Base-by-base conservation (phyloP, 2,888 invertebrate species). In the Dermolepida albohirtum region DNA sequence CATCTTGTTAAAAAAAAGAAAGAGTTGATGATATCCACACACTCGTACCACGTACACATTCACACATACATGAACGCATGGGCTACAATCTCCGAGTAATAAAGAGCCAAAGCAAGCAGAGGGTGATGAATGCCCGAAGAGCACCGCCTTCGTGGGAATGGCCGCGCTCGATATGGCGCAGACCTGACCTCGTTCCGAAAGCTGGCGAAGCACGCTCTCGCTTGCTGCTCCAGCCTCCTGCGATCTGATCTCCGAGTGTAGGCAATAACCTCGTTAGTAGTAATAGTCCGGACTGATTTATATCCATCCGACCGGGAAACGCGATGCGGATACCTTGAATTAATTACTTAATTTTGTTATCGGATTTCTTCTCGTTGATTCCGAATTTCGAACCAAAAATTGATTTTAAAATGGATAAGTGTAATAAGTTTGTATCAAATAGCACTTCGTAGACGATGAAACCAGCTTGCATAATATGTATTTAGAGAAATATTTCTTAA, bases 131-230 rank as follows among this genome's bases (percentile, higher is more conserved):
- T 73, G 72, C 70, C 70, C 67, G 69, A 71, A 69, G 72, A 70
- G 73, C 72, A 65, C 70, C 71, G 71, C 71, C 70, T 68, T 65
- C 74, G 72, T 72, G 74, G 72, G 75, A 73, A 75, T 74, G 74
- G 71, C 73, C 74, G 75, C 59, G 59, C 73, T 75, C 75, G 75
- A 75, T 74, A 74, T 72, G 75, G 74, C 75, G 75, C 74, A 75
- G 74, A 75, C 75, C 74, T 75, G 75, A 75, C 75, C 75, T 75
- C 74, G 74, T 74, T 75, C 73, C 63, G 67, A 70, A 57, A 52
- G 69, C 70, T 66, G 63, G 70, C 66, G 67, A 41, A 64, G 64
- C 55, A 64, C 67, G 67, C 66, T 55, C 68, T 65, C 39, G 50
- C 54, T 22, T 34, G 59, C 47, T 47, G 17, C 64, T 49, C 64